A percentile compares a stretch with the other conserved stretches of the same genome.
Evolutionary conservation across 2,113 vertebrate species (phyloP).

Genomic region (Paratilapia polleni): DNA sequence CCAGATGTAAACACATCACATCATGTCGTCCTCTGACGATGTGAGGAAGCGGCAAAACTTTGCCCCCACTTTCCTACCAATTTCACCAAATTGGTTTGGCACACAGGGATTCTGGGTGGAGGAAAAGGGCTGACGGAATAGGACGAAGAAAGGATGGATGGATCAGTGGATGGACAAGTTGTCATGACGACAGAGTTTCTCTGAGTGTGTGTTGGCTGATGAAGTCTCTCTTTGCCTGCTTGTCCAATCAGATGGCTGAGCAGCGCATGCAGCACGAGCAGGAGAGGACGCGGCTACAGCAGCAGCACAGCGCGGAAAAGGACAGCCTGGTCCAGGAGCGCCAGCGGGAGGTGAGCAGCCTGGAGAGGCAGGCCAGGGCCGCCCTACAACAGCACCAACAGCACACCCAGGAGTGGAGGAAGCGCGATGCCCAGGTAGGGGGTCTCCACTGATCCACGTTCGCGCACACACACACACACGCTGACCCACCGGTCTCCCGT

Average conservation of each 20-base stretch:
- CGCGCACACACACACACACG: constrained; percentile 22
- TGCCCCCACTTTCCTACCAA: constrained; percentile 66
- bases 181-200: constrained; percentile 84
- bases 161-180: constrained; percentile 80
- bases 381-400: constrained; percentile 90
- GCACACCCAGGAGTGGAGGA: constrained; percentile 89
- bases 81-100: constrained; percentile 15
- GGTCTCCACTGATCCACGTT: constrained; percentile 71
- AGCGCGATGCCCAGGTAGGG: constrained; percentile 92
- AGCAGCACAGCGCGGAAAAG: constrained; percentile 93
- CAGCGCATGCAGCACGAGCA: constrained; percentile 96
- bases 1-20: constrained; percentile 85
- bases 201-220: constrained; percentile 85
- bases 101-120: constrained; percentile 13
- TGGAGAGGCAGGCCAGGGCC: constrained; percentile 89
- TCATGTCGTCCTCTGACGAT: constrained; percentile 54
- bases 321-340: constrained; percentile 94
- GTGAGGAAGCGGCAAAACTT: constrained; percentile 59
- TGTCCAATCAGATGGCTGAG: constrained; percentile 99
- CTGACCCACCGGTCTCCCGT: constrained; percentile 58
- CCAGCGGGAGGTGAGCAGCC: constrained; percentile 88
- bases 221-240: constrained; percentile 87
- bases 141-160: constrained; percentile 53
- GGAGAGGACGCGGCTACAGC: constrained; percentile 97
- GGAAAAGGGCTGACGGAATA: constrained; percentile 2